Evolutionary conservation across 2,888 invertebrate genomes (phyloP).

Genomic region (Petrolisthes manimaculis): DNA sequence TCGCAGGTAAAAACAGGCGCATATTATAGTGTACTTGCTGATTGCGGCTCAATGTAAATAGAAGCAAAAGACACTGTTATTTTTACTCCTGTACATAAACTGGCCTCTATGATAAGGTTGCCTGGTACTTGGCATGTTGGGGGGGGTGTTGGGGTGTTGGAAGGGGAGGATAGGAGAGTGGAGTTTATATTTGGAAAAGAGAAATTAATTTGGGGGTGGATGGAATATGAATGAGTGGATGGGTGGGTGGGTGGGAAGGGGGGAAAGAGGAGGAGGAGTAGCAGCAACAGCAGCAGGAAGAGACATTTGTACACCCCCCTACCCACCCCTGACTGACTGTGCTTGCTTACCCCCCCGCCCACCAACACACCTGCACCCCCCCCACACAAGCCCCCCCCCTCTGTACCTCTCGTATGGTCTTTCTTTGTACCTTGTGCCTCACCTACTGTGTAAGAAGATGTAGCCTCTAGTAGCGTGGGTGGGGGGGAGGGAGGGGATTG

Average conservation of each 20-base stretch:
- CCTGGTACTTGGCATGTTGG: conserved; percentile 52
- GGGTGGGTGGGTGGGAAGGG: too few relatives aligned
- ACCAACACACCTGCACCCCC: conserved; percentile 29
- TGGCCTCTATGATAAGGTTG: conserved; percentile 55
- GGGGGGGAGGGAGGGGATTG: conserved; percentile 32
- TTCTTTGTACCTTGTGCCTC: conserved; percentile 59
- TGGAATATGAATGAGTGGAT: too few relatives aligned
- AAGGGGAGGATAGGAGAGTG: conserved; percentile 1
- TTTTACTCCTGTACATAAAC: conserved; percentile 56
- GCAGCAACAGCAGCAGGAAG: background rate
- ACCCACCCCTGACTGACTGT: background rate
- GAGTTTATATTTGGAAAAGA: too few relatives aligned
- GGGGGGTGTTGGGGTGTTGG: conserved; percentile 34
- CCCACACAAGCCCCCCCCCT: conserved; percentile 21
- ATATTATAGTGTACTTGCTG: conserved; percentile 41
- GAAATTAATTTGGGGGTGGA: too few relatives aligned
- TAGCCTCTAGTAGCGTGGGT: conserved; percentile 40
- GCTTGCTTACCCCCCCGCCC: background rate
- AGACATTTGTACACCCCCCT: background rate
- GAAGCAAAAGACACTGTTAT: conserved; percentile 56
- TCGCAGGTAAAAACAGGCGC: conserved; percentile 3
- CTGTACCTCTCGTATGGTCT: conserved; percentile 58
- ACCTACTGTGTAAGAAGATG: conserved; percentile 50
- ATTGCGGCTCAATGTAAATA: conserved; percentile 58
- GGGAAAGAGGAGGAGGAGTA: too few relatives aligned